Base-by-base conservation (phyloP, 1,140 invertebrate genomes). In the Musca vetustissima region DNA sequence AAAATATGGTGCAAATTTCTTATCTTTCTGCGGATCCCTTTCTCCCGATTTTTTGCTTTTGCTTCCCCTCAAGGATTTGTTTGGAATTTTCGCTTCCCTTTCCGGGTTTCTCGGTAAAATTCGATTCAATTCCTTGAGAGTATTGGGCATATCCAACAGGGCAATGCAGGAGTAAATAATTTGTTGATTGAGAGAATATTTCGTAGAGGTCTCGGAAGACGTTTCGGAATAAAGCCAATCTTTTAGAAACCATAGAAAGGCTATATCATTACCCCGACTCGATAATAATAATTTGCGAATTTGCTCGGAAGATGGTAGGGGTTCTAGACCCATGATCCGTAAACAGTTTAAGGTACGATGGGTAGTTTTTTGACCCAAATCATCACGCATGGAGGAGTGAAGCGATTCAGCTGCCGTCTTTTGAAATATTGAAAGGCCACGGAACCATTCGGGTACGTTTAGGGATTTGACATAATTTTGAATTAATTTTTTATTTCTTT, bases 211-310 rank as follows among this genome's bases (percentile, higher is more conserved):
- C 28, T 32, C 9, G 6, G 6, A 13, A 43, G 36, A 6, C 6
- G 36, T 7, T 4, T 59, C 24, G 7, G 69, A 73, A 61, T 82
- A 81, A 59, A 74, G 74, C 0, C 72, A 72, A 24, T 82, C 78
- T 11, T 76, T 73, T 13, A 75, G 53, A 15, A 80, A 82, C 73
- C 71, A 82, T 1, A 81, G 64, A 11, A 82, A 79, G 17, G 80
- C 80, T 32, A 82, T 67, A 66, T 77, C 74, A 43, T 77, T 79
- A 17, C 76, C 78, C 3, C 74, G 71, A 69, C 78, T 77, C 19
- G 79, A 43, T 47, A 73, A 66, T 1, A 82, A 74, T 43, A 78
- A 71, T 1, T 49, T 66, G 1, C 11, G 17, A 17, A 82, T 59
- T 53, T 75, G 72, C 13, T 65, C 69, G 25, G 64, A 48, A 7